These are phyloP conservation scores for Corythaixoides concolor DNA, from an alignment of 2,113 vertebrate genomes.

Conservation along the genomic window DNA sequence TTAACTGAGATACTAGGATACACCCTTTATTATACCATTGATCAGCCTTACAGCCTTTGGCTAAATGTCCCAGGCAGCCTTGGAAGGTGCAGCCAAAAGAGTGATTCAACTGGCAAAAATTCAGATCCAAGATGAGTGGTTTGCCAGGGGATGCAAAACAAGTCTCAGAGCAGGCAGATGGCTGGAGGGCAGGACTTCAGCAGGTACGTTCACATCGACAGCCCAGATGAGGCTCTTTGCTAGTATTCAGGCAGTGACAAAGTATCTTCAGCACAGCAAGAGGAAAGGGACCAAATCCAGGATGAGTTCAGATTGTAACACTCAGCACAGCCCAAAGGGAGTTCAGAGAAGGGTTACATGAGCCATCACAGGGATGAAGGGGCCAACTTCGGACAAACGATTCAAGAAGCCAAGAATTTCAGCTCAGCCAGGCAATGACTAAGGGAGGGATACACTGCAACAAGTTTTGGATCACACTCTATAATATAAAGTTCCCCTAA, in stretches of 20 bases:
- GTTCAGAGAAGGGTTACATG: slow-evolving; percentile 53
- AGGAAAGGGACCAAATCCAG: slow-evolving; percentile 41
- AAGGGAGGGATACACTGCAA: slow-evolving; percentile 6
- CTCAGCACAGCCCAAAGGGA: slow-evolving; percentile 46
- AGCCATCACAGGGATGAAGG: background rate
- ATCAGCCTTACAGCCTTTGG: slow-evolving; percentile 29
- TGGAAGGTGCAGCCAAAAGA: slow-evolving; percentile 33
- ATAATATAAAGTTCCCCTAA: slow-evolving; percentile 7
- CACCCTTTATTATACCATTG: slow-evolving; percentile 43
- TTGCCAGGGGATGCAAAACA: slow-evolving; percentile 28
- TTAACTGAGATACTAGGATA: slow-evolving; percentile 30
- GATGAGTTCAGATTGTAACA: slow-evolving; percentile 43
- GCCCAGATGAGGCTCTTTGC: background rate
- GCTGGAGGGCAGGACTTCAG: slow-evolving; percentile 16
- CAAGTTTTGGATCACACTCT: slow-evolving; percentile 18
- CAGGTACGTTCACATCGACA: background rate
- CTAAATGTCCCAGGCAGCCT: slow-evolving; percentile 26
- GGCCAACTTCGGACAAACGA: slow-evolving; percentile 52
- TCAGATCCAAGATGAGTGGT: slow-evolving; percentile 7
- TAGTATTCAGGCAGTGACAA: background rate
- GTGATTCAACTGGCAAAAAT: slow-evolving; percentile 46
- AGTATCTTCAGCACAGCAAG: background rate
- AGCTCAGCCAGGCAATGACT: slow-evolving; percentile 42
- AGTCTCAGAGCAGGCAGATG: background rate
- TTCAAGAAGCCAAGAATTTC: slow-evolving; percentile 58